Base-by-base conservation (phyloP, 2,113 vertebrate genomes). In the Promerops cafer region DNA sequence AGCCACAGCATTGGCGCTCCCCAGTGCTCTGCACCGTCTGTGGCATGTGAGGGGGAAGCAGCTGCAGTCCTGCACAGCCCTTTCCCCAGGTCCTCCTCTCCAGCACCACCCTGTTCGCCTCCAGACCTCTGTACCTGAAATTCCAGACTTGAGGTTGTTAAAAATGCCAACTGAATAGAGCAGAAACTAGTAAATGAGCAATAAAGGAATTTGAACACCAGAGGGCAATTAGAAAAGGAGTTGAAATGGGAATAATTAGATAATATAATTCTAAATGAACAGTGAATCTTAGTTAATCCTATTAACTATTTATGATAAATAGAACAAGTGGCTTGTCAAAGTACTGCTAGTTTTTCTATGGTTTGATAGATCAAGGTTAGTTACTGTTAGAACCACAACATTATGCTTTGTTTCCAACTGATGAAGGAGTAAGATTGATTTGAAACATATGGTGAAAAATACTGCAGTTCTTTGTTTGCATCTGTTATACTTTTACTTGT, bases 401-500 rank as follows among this genome's bases (percentile, higher is more conserved):
- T 92, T 92, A 77, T 83, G 71, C 83, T 98, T 97, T 97, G 88
- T 97, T 98, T 97, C 93, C 92, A 93, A 82, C 96, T 94, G 93
- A 97, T 97, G 96, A 96, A 96, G 93, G 95, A 97, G 94, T 70
- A 95, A 94, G 76, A 95, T 60, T 97, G 97, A 98, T 97, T 96
- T 95, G 94, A 97, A 98, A 97, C 97, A 98, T 15, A 60, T 97
- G 96, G 93, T 87, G 71, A 97, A 97, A 89, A 97, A 97, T 96
- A 87, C 44, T 50, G 82, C 89, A 78, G 76, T 79, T 94, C 96
- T 97, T 82, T 84, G 72, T 96, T 98, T 96, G 94, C 95, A 96
- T 97, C 94, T 96, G 93, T 94, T 96, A 96, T 78, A 97, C 83
- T 91, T 96, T 83, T 97, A 16, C 23, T 96, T 59, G 44, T 88